These are phyloP conservation scores for Stenodema calcarata DNA, from an alignment of 2,888 invertebrate species.

Conservation along the genomic window DNA sequence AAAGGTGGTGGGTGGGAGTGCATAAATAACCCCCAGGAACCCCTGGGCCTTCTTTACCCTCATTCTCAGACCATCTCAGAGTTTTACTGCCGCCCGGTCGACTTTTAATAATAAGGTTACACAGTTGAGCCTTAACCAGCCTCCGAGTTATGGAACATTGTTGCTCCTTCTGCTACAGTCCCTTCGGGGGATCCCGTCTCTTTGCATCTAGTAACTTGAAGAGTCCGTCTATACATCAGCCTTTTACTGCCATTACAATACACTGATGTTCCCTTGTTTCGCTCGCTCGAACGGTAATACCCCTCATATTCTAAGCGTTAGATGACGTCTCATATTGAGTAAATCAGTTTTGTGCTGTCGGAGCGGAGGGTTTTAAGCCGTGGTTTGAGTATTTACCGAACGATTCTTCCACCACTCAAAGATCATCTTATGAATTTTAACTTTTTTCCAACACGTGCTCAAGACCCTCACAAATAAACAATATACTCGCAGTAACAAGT, in stretches of 20 bases:
- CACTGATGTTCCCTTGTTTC: constrained; percentile 27
- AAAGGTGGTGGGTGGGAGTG: constrained; percentile 1
- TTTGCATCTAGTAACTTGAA: constrained; percentile 5
- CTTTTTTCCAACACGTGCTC: neutral
- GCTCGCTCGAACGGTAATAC: neutral
- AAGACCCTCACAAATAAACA: neutral
- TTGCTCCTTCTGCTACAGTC: constrained; percentile 6
- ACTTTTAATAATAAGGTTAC: constrained; percentile 44
- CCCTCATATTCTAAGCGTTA: neutral
- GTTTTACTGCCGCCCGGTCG: constrained; percentile 31
- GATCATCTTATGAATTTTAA: constrained; percentile 17
- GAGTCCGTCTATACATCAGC: constrained; percentile 1
- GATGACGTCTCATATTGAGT: constrained; percentile 29
- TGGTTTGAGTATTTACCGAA: constrained; percentile 26
- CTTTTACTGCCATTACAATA: constrained; percentile 41
- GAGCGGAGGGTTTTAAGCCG: neutral
- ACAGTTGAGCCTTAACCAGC: constrained; percentile 18
- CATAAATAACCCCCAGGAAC: constrained; percentile 21
- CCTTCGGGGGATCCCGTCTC: constrained; percentile 1
- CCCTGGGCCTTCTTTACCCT: constrained; percentile 8
- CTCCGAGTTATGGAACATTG: constrained; percentile 43
- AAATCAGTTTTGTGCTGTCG: constrained; percentile 16
- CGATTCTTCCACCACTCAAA: neutral
- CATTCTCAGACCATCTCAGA: constrained; percentile 34
- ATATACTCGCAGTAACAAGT: neutral